Evolutionary conservation across 1,140 invertebrate species (phyloP).

Genomic region (Apocrypta bakeri): DNA sequence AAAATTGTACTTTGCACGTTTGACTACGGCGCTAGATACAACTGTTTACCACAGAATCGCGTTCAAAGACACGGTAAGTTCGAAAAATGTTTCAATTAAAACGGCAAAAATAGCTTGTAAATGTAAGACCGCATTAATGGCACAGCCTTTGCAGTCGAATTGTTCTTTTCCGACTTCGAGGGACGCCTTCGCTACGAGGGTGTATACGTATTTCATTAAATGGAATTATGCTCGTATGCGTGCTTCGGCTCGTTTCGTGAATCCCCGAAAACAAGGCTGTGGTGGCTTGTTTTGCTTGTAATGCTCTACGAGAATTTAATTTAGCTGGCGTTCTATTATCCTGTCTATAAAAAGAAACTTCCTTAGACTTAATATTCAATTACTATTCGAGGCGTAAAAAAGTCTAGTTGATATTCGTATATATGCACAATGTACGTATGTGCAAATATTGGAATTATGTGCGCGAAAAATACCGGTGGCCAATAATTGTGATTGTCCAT

Average conservation of each 20-base stretch:
- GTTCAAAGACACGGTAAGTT: too few species aligned
- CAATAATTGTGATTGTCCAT: constrained; percentile 18
- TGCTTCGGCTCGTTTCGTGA: not conserved
- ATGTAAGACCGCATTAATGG: not conserved
- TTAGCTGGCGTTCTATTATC: not conserved
- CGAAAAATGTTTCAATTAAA: not conserved
- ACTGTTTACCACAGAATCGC: too few species aligned
- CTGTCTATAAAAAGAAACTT: not conserved
- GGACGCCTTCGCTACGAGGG: not conserved
- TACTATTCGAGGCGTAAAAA: not conserved
- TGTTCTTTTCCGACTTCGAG: not conserved
- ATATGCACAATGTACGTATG: not conserved
- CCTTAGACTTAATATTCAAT: too few species aligned
- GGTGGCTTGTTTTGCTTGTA: too few species aligned
- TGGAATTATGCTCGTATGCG: not conserved
- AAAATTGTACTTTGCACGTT: too few species aligned
- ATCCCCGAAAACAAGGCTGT: not conserved
- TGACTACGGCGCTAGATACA: not conserved
- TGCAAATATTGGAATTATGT: too few species aligned
- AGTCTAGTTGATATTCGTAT: not conserved
- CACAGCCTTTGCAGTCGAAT: not conserved
- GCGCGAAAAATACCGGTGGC: not conserved
- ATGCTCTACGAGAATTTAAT: not conserved
- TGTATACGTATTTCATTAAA: not conserved
- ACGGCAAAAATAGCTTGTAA: not conserved